Percentiles rank a stretch among this genome's conserved stretches.
phyloP scores from a whole-genome alignment of 2,888 invertebrate species.

The Caenorhabditis japonica region DNA sequence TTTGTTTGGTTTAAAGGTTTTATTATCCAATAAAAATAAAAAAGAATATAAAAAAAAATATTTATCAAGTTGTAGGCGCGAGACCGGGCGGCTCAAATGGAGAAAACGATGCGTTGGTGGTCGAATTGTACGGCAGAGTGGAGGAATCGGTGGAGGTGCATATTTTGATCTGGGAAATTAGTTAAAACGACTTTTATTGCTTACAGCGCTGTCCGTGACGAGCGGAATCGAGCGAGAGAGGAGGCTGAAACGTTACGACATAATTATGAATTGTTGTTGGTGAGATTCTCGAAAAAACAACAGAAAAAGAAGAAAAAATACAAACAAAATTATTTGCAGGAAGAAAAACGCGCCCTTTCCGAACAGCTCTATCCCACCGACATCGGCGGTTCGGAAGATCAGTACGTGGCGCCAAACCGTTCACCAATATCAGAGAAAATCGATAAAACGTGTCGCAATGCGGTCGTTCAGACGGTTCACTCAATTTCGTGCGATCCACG shows the following conservation, averaged over 20 bases:
- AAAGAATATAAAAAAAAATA: neutral
- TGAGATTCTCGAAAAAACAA: neutral
- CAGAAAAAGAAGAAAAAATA: too few relatives aligned
- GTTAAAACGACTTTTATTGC: neutral
- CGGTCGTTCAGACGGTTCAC: constrained; percentile 31
- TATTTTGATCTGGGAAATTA: constrained; percentile 46
- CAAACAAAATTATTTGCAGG: constrained; percentile 16
- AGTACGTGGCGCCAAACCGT: constrained; percentile 3
- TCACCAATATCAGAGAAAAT: constrained; percentile 8
- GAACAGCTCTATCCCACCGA: constrained; percentile 24
- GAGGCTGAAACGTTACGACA: constrained; percentile 80
- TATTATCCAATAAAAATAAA: too few relatives aligned
- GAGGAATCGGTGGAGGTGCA: constrained; percentile 92
- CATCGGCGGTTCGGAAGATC: constrained; percentile 10
- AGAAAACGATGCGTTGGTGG: constrained; percentile 99
- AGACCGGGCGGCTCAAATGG: constrained; percentile 96
- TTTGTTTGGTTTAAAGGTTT: constrained; percentile 2
- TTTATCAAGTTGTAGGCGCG: constrained; percentile 81
- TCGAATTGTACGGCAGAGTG: constrained; percentile 96
- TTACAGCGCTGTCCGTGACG: constrained; percentile 82
- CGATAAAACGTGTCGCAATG: constrained; percentile 37
- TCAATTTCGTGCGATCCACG: constrained; percentile 38
- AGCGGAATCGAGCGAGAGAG: constrained; percentile 91
- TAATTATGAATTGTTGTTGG: constrained; percentile 45
- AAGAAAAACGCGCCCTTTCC: constrained; percentile 29